A percentile compares a stretch with the other conserved stretches of the same genome.
These are phyloP conservation scores for Trematomus bernacchii DNA, from an alignment of 2,797 vertebrate species.

Conservation along the genomic window DNA sequence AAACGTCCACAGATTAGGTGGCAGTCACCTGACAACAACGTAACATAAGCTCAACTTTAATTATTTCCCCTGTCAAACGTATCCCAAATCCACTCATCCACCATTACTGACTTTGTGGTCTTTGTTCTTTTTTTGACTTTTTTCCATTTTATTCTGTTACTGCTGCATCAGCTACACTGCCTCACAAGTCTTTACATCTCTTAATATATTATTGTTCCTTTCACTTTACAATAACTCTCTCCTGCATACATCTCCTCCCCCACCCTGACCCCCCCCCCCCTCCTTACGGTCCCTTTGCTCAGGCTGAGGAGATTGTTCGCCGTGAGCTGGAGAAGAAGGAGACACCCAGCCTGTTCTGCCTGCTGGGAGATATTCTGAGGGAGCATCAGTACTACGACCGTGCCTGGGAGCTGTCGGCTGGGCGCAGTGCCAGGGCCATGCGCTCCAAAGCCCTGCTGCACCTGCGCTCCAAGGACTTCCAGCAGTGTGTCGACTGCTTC, in stretches of 20 bases:
- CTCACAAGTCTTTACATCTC: background rate
- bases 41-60: conserved; percentile 10
- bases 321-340: conserved; percentile 93
- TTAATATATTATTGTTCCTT: background rate
- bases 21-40: conserved; percentile 1
- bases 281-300: background rate
- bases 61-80: conserved; percentile 13
- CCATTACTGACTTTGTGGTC: background rate
- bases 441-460: conserved; percentile 95
- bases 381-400: conserved; percentile 92
- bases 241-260: background rate
- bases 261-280: background rate
- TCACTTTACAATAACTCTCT: background rate
- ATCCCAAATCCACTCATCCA: background rate
- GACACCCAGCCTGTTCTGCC: conserved; percentile 90
- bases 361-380: conserved; percentile 93
- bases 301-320: conserved; percentile 95
- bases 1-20: conserved; percentile 18
- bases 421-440: conserved; percentile 92
- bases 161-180: background rate
- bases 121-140: background rate
- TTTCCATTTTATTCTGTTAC: background rate
- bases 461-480: conserved; percentile 89
- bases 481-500: conserved; percentile 92
- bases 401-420: conserved; percentile 93